Evolutionary conservation across 2,888 invertebrate genomes (phyloP).

Genomic region (Rotaria socialis): DNA sequence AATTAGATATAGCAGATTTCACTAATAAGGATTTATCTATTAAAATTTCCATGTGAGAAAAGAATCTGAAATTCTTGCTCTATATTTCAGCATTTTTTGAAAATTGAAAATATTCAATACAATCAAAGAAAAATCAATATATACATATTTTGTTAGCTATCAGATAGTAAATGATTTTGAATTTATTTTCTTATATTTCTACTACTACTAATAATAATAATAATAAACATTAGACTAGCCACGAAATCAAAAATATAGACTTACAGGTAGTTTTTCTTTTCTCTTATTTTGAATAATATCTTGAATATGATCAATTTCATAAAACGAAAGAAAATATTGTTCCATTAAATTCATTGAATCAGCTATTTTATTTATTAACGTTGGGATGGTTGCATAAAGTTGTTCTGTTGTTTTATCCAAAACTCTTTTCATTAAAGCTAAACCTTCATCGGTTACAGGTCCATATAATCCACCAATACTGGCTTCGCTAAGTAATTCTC

Average conservation of each 20-base stretch:
- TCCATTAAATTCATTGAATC: constrained; percentile 12
- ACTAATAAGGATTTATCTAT: too few species aligned
- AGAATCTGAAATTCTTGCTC: too few species aligned
- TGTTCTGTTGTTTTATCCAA: neutral
- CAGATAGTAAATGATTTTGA: too few species aligned
- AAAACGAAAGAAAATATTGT: constrained; percentile 33
- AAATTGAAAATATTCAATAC: too few species aligned
- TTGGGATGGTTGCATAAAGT: neutral
- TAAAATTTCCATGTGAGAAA: too few species aligned
- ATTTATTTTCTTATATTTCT: neutral
- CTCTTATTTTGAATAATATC: neutral
- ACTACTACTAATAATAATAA: too few species aligned
- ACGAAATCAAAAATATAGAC: neutral
- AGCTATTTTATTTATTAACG: neutral
- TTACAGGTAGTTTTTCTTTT: constrained; percentile 25
- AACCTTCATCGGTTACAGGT: neutral
- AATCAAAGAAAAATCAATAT: too few species aligned
- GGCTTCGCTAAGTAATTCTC: neutral
- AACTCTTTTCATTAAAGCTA: neutral
- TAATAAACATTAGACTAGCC: too few species aligned
- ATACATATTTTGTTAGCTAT: too few species aligned
- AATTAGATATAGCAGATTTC: too few species aligned
- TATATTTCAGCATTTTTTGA: too few species aligned
- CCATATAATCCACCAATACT: neutral
- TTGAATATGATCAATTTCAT: constrained; percentile 12